Conservation (phyloP, 2,113 vertebrate species). For the Amblyornis subalaris region DNA sequence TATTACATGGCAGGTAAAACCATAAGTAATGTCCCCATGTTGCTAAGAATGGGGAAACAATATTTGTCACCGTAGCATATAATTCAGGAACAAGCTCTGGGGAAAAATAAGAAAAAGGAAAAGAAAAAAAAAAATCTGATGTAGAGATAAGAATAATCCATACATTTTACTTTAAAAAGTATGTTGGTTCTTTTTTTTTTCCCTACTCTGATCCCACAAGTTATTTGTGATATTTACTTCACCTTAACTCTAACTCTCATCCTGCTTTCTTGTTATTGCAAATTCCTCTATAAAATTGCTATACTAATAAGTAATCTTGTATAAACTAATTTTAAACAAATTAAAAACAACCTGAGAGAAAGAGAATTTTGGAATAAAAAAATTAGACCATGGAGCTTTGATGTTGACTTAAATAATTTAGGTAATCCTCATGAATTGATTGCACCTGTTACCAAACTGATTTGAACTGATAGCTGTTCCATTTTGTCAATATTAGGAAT, state of each 20-base stretch:
- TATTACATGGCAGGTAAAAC: neutral
- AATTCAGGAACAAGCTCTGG: neutral
- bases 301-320: neutral
- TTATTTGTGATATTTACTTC: neutral
- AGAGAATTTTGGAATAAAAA: neutral
- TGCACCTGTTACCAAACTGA: rapidly evolving
- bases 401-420: neutral
- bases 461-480: neutral
- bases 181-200: neutral
- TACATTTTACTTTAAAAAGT: neutral
- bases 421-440: neutral
- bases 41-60: neutral
- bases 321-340: neutral
- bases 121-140: neutral
- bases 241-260: neutral
- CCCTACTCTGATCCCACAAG: neutral
- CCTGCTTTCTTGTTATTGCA: neutral
- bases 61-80: neutral
- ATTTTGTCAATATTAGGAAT: neutral
- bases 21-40: neutral
- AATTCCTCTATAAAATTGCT: neutral
- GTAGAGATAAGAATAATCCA: neutral
- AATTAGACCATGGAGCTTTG: neutral
- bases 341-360: neutral
- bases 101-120: neutral